Evolutionary conservation across 2,113 vertebrate species (phyloP).

Genomic region (Ceyx cyanopectus): DNA sequence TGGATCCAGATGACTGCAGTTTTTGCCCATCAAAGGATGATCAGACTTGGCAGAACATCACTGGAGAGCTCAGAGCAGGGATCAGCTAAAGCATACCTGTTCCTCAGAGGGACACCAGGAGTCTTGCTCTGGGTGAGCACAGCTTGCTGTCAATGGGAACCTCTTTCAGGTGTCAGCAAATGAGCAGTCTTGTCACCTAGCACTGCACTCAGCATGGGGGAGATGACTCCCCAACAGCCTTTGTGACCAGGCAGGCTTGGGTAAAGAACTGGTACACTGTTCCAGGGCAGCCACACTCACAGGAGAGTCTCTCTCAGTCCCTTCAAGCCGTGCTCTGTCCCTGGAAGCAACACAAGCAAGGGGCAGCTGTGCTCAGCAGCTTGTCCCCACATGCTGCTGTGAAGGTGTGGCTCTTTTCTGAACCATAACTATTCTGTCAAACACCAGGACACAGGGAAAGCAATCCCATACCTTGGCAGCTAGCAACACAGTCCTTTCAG

Average conservation of each 20-base stretch:
- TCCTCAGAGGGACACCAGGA: not conserved
- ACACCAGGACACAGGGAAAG: not conserved
- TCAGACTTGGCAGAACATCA: not conserved
- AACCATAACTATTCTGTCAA: not conserved
- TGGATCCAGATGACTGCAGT: not conserved
- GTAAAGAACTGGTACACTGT: not conserved
- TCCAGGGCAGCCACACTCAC: not conserved
- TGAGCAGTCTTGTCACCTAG: not conserved
- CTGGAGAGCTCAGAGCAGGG: not conserved
- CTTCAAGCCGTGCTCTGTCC: not conserved
- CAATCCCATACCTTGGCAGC: not conserved
- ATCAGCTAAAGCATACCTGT: not conserved
- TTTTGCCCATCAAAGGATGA: fast-evolving
- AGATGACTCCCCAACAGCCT: not conserved
- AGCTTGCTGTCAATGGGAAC: not conserved
- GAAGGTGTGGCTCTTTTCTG: not conserved
- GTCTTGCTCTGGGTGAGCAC: not conserved
- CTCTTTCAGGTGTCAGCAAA: not conserved
- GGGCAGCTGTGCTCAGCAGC: not conserved
- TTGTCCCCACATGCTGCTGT: not conserved
- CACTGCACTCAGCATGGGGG: not conserved
- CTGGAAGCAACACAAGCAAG: not conserved
- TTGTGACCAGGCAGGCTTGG: not conserved
- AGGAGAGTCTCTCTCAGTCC: not conserved
- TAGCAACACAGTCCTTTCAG: not conserved